Conservation (phyloP, 1,140 invertebrate species). For the Platorchestia sp. region DNA sequence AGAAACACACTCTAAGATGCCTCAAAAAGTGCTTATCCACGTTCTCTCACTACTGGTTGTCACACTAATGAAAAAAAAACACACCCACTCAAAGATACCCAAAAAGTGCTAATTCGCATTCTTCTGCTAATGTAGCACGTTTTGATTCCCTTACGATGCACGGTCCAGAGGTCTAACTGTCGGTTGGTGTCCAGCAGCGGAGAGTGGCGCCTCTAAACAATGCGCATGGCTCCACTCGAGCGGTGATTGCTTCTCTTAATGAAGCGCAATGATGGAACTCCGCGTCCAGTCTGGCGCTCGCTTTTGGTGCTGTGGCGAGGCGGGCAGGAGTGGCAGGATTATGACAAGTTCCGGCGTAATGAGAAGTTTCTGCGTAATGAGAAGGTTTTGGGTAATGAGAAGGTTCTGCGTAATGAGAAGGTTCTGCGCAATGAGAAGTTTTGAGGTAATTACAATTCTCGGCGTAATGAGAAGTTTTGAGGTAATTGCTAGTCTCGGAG, state of each 20-base stretch:
- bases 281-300: background rate
- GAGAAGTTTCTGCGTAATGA: background rate
- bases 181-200: background rate
- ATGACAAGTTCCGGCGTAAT: background rate
- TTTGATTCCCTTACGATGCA: background rate
- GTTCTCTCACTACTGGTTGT: no score
- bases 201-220: background rate
- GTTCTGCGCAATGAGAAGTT: no score
- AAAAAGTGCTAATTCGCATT: background rate
- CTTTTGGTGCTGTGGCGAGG: background rate
- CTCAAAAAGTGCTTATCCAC: no score
- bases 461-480: no score
- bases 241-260: background rate
- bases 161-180: background rate
- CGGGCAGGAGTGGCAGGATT: background rate
- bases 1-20: no score
- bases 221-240: background rate
- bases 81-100: no score
- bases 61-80: no score
- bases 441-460: no score
- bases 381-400: background rate
- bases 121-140: background rate
- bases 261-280: background rate
- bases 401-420: background rate
- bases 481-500: no score